A percentile compares a stretch with the other conserved stretches of the same genome.
Evolutionary conservation across 1,140 invertebrate genomes (phyloP).

Genomic region (Metaphire vulgaris): DNA sequence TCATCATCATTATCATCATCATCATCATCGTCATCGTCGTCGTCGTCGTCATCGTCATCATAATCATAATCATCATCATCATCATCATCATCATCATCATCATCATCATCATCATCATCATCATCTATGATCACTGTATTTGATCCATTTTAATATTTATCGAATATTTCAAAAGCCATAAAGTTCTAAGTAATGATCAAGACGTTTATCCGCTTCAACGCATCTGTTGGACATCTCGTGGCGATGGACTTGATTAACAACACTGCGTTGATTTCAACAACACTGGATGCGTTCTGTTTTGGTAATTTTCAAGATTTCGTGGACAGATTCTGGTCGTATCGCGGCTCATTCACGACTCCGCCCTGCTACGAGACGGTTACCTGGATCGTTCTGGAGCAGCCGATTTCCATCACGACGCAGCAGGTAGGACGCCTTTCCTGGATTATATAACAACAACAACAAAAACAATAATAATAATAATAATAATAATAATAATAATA

Average conservation of each 20-base stretch:
- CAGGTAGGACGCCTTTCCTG: not conserved
- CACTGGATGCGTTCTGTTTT: too few species aligned
- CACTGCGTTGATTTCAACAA: too few species aligned
- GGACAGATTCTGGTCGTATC: conserved; percentile 79
- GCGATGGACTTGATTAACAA: too few species aligned
- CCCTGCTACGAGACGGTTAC: conserved; percentile 92
- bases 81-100: not conserved
- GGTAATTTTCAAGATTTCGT: too few species aligned
- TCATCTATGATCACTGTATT: not conserved
- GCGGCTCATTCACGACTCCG: conserved; percentile 93
- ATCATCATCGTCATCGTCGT: not conserved
- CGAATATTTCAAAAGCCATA: not conserved
- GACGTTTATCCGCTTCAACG: too few species aligned
- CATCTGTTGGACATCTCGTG: too few species aligned
- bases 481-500: too few species aligned
- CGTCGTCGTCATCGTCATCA: not conserved
- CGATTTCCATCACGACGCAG: conserved; percentile 55
- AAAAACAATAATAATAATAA: too few species aligned
- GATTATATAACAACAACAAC: too few species aligned
- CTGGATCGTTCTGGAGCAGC: conserved; percentile 92
- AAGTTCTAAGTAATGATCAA: not conserved
- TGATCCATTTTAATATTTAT: not conserved
- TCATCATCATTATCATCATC: not conserved
- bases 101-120: not conserved
- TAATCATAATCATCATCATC: not conserved